These are phyloP conservation scores for Xanthia icteritia DNA, from an alignment of 2,888 invertebrate species.

Conservation along the genomic window DNA sequence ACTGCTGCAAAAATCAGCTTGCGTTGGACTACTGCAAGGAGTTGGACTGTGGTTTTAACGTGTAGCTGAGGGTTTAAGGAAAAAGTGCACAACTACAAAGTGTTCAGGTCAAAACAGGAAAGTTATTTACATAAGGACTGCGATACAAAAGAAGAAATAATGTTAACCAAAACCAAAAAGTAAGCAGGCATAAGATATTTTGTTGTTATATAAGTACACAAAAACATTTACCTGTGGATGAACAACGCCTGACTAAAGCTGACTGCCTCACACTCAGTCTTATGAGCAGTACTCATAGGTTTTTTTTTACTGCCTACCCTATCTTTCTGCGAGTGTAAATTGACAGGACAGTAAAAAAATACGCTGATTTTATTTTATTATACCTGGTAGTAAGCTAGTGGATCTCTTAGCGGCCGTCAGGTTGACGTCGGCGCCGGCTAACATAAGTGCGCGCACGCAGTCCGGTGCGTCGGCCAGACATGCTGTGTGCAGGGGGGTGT, in stretches of 20 bases:
- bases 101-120: neutral
- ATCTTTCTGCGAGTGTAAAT: neutral
- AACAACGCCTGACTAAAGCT: neutral
- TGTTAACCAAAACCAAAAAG: constrained; percentile 16
- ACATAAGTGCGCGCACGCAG: constrained; percentile 95
- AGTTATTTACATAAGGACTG: constrained; percentile 1
- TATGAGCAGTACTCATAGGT: neutral
- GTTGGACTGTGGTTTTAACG: constrained; percentile 13
- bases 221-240: constrained; percentile 26
- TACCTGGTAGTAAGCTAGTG: constrained; percentile 80
- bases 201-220: neutral
- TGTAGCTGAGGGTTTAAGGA: neutral
- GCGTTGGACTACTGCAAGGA: constrained; percentile 31
- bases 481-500: constrained; percentile 96
- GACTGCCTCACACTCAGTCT: too few species aligned
- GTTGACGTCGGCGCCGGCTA: constrained; percentile 97
- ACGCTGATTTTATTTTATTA: neutral
- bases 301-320: neutral
- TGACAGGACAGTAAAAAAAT: neutral
- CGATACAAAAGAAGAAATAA: neutral
- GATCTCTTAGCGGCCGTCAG: constrained; percentile 90
- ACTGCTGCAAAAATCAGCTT: neutral
- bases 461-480: constrained; percentile 96
- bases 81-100: constrained; percentile 15
- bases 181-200: constrained; percentile 21